Conservation (phyloP, 2,797 vertebrate species). For the Cryptoprocta ferox region DNA sequence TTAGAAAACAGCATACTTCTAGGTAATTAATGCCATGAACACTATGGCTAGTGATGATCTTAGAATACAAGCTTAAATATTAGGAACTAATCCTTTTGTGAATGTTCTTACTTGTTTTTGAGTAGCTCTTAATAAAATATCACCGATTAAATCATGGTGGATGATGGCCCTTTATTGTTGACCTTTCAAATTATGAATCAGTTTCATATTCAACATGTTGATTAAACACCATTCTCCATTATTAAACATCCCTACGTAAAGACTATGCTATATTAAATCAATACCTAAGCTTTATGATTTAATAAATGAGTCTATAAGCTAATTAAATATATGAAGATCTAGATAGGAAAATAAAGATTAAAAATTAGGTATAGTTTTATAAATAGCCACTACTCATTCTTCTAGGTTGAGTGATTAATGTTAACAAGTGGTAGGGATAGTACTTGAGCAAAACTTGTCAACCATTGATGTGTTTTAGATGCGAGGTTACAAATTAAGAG, state of each 20-base stretch:
- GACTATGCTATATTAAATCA: neutral
- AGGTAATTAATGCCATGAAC: neutral
- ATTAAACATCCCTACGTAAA: conserved; percentile 9
- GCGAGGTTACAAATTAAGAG: neutral
- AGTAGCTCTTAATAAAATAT: neutral
- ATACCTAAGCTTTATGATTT: neutral
- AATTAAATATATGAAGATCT: conserved; percentile 5
- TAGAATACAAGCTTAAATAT: neutral
- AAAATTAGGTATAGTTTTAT: neutral
- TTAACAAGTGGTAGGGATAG: neutral
- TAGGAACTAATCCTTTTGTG: neutral
- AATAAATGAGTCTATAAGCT: neutral
- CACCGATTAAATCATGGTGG: conserved; percentile 11
- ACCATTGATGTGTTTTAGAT: neutral
- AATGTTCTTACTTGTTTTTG: neutral
- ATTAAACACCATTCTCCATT: neutral
- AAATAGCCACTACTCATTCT: neutral
- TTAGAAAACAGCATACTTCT: neutral
- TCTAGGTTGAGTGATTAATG: neutral
- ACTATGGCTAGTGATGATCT: neutral
- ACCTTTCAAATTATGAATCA: conserved; percentile 34
- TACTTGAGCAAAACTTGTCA: neutral
- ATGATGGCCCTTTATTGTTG: neutral
- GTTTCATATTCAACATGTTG: neutral
- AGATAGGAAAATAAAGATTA: neutral